These are phyloP conservation scores for Onchidella celtica DNA, from an alignment of 2,888 invertebrate genomes.

Conservation along the genomic window DNA sequence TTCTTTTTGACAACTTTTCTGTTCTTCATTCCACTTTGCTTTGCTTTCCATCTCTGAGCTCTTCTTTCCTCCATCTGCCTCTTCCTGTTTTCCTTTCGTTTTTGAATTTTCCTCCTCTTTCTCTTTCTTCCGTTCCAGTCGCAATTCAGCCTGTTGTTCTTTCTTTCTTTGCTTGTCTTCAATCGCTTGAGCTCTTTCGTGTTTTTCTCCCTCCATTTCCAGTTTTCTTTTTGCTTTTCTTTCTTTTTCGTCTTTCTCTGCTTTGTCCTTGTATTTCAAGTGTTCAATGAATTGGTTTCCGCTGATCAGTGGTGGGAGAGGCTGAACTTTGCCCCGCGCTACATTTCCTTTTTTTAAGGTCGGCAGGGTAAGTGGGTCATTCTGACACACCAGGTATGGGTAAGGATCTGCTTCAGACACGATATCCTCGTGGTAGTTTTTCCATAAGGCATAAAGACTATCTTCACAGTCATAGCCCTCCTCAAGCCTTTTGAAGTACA, in stretches of 20 bases:
- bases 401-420: not conserved
- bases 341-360: not conserved
- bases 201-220: not conserved
- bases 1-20: not conserved
- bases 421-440: not conserved
- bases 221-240: not conserved
- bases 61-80: conserved; percentile 7
- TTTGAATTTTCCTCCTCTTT: not conserved
- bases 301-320: not conserved
- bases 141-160: not conserved
- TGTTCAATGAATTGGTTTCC: not conserved
- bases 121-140: conserved; percentile 9
- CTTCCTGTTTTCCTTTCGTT: not conserved
- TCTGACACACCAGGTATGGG: not conserved
- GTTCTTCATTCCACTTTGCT: not conserved
- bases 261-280: not conserved
- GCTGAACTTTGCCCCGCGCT: not conserved
- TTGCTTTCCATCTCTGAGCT: not conserved
- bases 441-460: not conserved
- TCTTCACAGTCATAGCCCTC: conserved; percentile 22
- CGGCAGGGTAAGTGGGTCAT: not conserved
- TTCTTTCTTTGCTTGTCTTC: conserved; percentile 20
- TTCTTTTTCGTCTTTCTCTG: conserved; percentile 1
- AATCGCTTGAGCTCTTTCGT: not conserved
- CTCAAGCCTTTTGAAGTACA: not conserved